Base-by-base conservation (phyloP, 2,113 vertebrate species). In the Pterocles burchelli region DNA sequence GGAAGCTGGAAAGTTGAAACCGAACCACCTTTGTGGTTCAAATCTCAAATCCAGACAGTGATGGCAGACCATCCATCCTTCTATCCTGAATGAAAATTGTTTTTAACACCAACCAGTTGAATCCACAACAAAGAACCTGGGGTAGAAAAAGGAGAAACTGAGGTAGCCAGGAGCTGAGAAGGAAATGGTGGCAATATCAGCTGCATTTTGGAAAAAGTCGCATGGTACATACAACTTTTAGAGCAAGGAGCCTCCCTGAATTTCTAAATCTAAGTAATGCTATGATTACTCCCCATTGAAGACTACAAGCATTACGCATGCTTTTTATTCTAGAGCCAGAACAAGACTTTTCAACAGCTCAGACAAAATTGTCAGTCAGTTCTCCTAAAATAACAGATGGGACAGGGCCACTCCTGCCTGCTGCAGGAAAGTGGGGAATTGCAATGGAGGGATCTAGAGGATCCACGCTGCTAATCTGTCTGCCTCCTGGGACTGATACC, bases 401-500 rank as follows among this genome's bases (percentile, higher is more conserved):
- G 85, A 26, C 45, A 55, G 28, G 61, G 55, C 88, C 76, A 61
- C 28, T 28, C 48, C 45, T 91, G 79, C 41, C 52, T 74, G 65
- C 57, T 0, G 4, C 52, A 63, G 92, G 38, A 73, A 71, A 92
- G 63, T 20, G 14, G 28, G 24, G 92, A 86, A 93, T 88, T 92
- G 59, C 75, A 88, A 38, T 24, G 72, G 41, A 66, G 85, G 79
- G 82, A 88, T 54, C 82, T 70, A 57, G 74, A 92, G 83, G 79
- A 94, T 90, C 76, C 82, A 71, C 2, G 14, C 72, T 83, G 85
- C 78, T 92, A 86, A 94, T 95, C 85, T 86, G 86, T 13, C 90
- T 94, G 94, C 83, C 94, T 96, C 94, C 63, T 8, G 90, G 88
- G 81, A 90, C 36, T 90, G 90, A 93, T 66, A 91, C 74, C 82